Conservation (phyloP, 2,797 vertebrate genomes). For the Ciconia nigra region DNA sequence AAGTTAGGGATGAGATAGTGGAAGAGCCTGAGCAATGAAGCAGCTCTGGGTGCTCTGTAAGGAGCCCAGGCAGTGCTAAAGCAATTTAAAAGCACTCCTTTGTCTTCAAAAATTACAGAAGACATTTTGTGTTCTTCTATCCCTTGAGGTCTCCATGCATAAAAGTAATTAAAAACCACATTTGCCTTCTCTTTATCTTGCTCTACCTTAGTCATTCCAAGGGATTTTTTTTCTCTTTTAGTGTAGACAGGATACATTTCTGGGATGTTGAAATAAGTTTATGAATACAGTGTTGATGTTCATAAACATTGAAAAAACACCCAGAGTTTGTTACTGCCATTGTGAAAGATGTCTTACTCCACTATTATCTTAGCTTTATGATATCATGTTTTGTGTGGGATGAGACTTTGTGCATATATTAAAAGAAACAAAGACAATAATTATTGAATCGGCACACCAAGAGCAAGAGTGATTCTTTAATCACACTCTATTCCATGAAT, state of each 20-base stretch:
- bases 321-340: neutral
- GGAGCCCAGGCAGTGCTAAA: neutral
- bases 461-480: constrained; percentile 49
- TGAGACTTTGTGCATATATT: constrained; percentile 45
- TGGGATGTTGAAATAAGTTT: neutral
- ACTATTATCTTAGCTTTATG: constrained; percentile 51
- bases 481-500: constrained; percentile 65
- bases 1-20: neutral
- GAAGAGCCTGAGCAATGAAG: neutral
- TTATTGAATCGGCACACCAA: constrained; percentile 54
- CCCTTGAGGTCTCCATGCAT: neutral
- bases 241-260: neutral
- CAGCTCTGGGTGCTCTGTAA: neutral
- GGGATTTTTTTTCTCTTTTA: neutral
- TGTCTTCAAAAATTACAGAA: neutral
- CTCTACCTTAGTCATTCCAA: neutral
- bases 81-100: neutral
- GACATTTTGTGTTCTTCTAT: neutral
- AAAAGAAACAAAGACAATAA: constrained; percentile 67
- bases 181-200: neutral
- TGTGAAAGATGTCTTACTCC: constrained; percentile 40
- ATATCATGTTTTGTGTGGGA: constrained; percentile 42
- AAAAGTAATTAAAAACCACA: constrained; percentile 6
- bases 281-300: neutral
- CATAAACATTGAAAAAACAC: constrained; percentile 6